Evolutionary conservation across 2,888 invertebrate species (phyloP), one percentile per base, ranked within the genome.

Genomic region (Hydraecia micacea): DNA sequence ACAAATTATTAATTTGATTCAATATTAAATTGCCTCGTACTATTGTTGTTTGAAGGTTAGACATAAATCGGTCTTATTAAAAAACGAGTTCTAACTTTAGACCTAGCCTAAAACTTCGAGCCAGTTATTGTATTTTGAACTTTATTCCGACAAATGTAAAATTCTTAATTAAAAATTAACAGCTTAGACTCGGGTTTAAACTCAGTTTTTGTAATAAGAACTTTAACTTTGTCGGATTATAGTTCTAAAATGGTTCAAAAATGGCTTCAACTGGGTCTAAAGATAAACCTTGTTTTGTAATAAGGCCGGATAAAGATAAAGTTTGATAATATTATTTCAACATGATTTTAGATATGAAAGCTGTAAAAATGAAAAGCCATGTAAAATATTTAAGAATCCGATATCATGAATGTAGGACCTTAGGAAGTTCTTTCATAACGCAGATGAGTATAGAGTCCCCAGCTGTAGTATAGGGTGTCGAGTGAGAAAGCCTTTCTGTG

Each of bases 401-500:
- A 79, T 79, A 81, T 73, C 77, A 84, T 85, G 77, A 85, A 75
- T 71, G 75, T 81, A 75, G 72, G 70, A 83, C 46, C 79, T 66
- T 63, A 79, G 75, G 75, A 86, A 87, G 88, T 91, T 92, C 90
- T 93, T 92, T 92, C 93, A 93, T 93, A 92, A 91, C 90, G 89
- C 90, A 89, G 89, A 93, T 91, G 93, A 92, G 90, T 86, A 87
- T 87, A 88, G 87, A 66, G 68, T 81, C 80, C 71, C 82, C 73
- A 87, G 69, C 81, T 82, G 86, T 87, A 87, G 90, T 91, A 90
- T 91, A 90, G 86, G 86, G 88, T 88, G 91, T 89, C 91, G 87
- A 90, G 88, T 92, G 93, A 93, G 93, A 95, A 94, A 95, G 94
- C 92, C 90, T 95, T 96, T 96, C 93, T 95, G 92, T 95, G 95